phyloP scores from a whole-genome alignment of 2,888 invertebrate species.

The Furcula furcula region DNA sequence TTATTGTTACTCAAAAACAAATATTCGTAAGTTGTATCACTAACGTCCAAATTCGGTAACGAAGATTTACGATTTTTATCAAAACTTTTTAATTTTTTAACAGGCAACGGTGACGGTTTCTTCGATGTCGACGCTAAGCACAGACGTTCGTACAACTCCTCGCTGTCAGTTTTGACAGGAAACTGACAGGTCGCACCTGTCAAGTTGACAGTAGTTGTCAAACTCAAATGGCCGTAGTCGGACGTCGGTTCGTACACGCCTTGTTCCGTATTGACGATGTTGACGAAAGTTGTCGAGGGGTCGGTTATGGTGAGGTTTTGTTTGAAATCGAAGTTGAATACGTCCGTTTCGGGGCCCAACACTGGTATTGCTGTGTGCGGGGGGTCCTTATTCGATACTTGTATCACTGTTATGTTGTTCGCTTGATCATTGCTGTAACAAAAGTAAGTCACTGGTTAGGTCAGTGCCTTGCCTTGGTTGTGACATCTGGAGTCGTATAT shows the following conservation, averaged over 20 bases:
- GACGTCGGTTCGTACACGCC: conserved; percentile 62
- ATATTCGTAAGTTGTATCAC: conserved; percentile 64
- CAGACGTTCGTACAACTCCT: conserved; percentile 58
- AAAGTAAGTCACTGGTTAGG: too few species aligned
- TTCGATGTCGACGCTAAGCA: conserved; percentile 68
- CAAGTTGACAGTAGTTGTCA: conserved; percentile 66
- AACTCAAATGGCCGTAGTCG: conserved; percentile 68
- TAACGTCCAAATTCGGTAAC: conserved; percentile 59
- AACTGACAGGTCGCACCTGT: conserved; percentile 29
- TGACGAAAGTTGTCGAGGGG: conserved; percentile 46
- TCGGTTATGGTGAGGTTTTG: conserved; percentile 32
- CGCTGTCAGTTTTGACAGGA: conserved; percentile 9
- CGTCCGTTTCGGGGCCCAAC: conserved; percentile 49
- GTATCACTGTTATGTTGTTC: conserved; percentile 82
- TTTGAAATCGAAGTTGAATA: conserved; percentile 66
- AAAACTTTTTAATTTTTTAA: conserved; percentile 43
- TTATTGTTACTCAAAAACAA: conserved; percentile 54
- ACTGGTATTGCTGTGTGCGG: conserved; percentile 72
- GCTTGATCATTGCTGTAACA: conserved; percentile 48
- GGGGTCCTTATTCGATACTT: conserved; percentile 78
- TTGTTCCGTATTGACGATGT: conserved; percentile 67
- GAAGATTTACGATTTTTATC: conserved; percentile 64
- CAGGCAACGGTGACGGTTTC: conserved; percentile 42
- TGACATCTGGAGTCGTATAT: too few species aligned
- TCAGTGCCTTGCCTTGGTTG: too few species aligned